Conservation (phyloP, 2,113 vertebrate species). For the Microtus oregoni region DNA sequence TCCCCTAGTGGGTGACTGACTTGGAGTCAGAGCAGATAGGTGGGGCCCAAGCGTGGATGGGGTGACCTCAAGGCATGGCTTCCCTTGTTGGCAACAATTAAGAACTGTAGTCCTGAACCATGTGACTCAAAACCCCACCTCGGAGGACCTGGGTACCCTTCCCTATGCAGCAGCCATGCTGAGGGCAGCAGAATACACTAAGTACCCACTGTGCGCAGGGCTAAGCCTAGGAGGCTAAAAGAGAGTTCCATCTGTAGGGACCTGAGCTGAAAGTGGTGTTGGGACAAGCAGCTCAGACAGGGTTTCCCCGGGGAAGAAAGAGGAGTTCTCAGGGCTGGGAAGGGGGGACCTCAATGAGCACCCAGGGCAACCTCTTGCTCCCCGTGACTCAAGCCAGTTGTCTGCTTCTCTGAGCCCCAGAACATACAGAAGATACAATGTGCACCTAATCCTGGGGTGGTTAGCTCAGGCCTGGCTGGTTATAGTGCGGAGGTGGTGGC, state of each 20-base stretch:
- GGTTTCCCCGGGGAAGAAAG: background rate
- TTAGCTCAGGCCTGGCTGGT: background rate
- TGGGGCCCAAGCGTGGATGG: accelerated
- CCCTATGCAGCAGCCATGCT: background rate
- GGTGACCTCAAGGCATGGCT: background rate
- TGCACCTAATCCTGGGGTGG: accelerated
- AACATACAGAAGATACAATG: background rate
- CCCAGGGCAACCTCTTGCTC: background rate
- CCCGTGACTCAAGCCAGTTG: background rate
- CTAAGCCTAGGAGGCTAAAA: background rate
- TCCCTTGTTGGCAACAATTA: background rate
- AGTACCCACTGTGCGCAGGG: background rate
- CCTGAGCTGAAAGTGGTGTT: accelerated
- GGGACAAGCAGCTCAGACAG: background rate
- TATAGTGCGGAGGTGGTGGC: accelerated
- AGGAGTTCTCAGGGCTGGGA: too few relatives aligned
- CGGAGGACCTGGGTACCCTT: too few relatives aligned
- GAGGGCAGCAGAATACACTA: background rate
- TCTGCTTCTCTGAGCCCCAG: background rate
- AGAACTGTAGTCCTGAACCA: background rate
- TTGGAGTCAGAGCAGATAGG: background rate
- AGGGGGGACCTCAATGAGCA: background rate
- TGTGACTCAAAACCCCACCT: too few relatives aligned
- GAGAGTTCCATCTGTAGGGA: background rate
- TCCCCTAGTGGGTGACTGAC: background rate